Base-by-base conservation (phyloP, 2,888 invertebrate species). In the Cantharis nigra region DNA sequence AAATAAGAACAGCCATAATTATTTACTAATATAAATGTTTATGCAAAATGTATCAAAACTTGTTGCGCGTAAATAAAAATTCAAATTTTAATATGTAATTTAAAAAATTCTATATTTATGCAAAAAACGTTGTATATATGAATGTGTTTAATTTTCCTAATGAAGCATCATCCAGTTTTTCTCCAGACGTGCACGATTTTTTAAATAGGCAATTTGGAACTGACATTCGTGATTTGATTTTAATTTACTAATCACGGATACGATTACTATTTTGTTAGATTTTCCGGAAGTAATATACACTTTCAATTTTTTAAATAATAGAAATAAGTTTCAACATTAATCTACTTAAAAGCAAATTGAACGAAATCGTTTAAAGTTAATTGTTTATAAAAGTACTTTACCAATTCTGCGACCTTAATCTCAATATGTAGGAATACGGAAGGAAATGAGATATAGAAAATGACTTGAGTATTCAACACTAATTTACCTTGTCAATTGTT, bases 1-100 rank as follows among this genome's bases (percentile, higher is more conserved):
- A 83, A 84, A 84, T 84, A 82, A 85, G 84, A 75, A 11, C 85
- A 83, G 85, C 85, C 83, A 83, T 83, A 83, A 83, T 84, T 84
- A 82, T 84, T 83, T 84, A 84, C 84, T 84, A 79, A 70, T 62
- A 26, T 14, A 70, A 63, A 75, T 75, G 62, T 70, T 70, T 20
- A 49, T 70, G 70, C 33, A 49, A 49, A 49, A n/a, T 49, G 7
- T 49, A 49, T 49, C n/a, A 49, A 49, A 49, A n/a, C 9, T 49
- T 49, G 49, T 49, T 49, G 49, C 49, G 49, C 49, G 13, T 13
- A 33, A 33, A 33, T 33, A 16, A 16, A 49, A 49, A n/a, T 49
- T 49, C n/a, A 49, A 49, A 49, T 49, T 49, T 49, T 49, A 49
- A 33, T 49, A 49, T 49, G 49, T 49, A 49, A 49, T n/a, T 49